These are phyloP conservation scores for Scatophagus argus DNA, from an alignment of 2,113 vertebrate genomes.

Conservation along the genomic window DNA sequence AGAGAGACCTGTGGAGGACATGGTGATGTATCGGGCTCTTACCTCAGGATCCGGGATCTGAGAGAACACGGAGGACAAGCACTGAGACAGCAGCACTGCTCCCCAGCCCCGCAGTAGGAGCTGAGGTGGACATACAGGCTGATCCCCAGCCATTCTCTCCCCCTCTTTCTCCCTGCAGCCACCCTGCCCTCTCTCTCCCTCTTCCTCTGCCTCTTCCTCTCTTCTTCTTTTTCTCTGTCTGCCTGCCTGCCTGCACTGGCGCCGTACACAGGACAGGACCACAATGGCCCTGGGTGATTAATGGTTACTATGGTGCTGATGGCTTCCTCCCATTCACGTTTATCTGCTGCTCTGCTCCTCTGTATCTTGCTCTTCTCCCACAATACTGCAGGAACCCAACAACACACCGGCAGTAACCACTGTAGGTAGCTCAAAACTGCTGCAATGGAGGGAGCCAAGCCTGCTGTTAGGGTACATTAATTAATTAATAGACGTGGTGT, in stretches of 20 bases:
- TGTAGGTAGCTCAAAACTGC: constrained; percentile 47
- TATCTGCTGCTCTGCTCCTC: constrained; percentile 26
- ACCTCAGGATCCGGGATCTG: constrained; percentile 87
- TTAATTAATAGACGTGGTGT: constrained; percentile 86
- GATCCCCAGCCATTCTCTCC: constrained; percentile 79
- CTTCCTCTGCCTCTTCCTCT: constrained; percentile 48
- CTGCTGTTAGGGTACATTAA: constrained; percentile 80
- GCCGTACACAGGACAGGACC: constrained; percentile 70
- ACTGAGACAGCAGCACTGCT: constrained; percentile 80
- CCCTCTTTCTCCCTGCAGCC: constrained; percentile 61
- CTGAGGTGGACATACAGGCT: constrained; percentile 67
- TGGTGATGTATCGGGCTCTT: constrained; percentile 65
- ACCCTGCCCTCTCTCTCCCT: constrained; percentile 59
- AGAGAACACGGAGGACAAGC: constrained; percentile 77
- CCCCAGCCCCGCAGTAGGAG: constrained; percentile 72
- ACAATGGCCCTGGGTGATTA: constrained; percentile 79
- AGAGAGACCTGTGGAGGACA: constrained; percentile 54
- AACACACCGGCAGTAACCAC: constrained; percentile 14
- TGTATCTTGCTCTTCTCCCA: constrained; percentile 21
- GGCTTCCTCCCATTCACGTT: constrained; percentile 52
- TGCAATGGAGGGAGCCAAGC: constrained; percentile 52
- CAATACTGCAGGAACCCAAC: constrained; percentile 16
- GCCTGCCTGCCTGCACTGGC: constrained; percentile 50
- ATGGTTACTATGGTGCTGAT: constrained; percentile 63
- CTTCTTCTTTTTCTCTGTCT: constrained; percentile 55